A percentile compares a stretch with the other conserved stretches of the same genome.
Conservation (phyloP, 2,888 invertebrate species). For the Gerosis bhagava region DNA sequence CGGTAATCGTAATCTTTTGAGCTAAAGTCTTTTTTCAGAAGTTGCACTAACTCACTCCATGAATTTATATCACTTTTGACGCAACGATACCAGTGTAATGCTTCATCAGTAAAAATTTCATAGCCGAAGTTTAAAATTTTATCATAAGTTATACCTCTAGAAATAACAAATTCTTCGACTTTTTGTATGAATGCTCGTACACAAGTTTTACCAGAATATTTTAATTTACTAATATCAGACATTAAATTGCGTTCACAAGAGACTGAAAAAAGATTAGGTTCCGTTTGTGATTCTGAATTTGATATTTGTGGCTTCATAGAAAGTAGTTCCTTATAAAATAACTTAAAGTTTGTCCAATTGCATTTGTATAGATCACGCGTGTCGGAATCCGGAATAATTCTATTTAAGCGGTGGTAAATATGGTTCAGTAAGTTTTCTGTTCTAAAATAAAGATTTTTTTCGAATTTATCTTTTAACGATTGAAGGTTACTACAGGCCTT, state of each 20-base stretch:
- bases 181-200: background rate
- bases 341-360: no score
- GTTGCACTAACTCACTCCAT: background rate
- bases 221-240: background rate
- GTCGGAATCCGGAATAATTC: no score
- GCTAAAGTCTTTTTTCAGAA: background rate
- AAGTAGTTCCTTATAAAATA: no score
- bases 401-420: no score
- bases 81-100: slow-evolving; percentile 5
- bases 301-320: no score
- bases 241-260: background rate
- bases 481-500: no score
- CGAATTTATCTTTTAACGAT: no score
- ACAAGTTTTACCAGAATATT: background rate
- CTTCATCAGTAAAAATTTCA: slow-evolving; percentile 1
- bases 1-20: slow-evolving; percentile 2
- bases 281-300: no score
- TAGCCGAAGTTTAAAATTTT: background rate
- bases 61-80: background rate
- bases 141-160: background rate
- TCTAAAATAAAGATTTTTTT: no score
- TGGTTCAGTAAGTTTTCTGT: no score
- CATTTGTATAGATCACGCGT: no score
- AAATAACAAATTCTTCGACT: background rate
- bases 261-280: background rate